These are phyloP conservation scores for Yponomeuta plumbellus DNA, from an alignment of 2,888 invertebrate species.

Conservation along the genomic window DNA sequence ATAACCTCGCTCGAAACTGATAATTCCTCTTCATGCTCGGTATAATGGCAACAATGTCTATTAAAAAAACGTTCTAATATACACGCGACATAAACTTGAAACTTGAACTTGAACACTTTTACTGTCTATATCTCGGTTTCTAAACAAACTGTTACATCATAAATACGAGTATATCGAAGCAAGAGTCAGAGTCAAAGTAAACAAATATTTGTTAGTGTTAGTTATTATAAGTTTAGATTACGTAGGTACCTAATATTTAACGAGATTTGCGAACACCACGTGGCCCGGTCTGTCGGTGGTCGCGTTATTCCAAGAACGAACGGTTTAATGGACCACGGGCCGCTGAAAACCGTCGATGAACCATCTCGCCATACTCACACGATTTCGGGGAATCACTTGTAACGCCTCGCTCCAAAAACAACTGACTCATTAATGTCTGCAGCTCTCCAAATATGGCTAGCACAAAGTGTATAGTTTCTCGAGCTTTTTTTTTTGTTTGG, in stretches of 20 bases:
- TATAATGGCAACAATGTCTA: conserved; percentile 7
- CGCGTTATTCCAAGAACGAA: conserved; percentile 52
- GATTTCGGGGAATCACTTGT: conserved; percentile 23
- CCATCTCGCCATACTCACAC: conserved; percentile 41
- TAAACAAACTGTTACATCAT: background rate
- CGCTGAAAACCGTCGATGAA: conserved; percentile 64
- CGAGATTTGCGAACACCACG: conserved; percentile 48
- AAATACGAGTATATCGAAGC: background rate
- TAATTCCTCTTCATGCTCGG: conserved; percentile 6
- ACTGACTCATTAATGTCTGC: conserved; percentile 21
- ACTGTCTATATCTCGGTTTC: background rate
- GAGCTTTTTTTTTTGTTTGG: background rate
- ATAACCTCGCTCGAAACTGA: conserved; percentile 13
- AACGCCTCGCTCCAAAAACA: conserved; percentile 8
- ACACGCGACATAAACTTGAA: background rate
- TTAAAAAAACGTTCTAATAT: background rate
- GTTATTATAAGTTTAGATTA: background rate
- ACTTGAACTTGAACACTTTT: background rate
- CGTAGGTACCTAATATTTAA: conserved; percentile 33
- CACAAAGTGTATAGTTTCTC: background rate
- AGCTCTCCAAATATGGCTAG: conserved; percentile 24
- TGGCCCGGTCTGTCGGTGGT: conserved; percentile 46
- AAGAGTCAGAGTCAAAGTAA: background rate
- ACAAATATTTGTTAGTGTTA: background rate
- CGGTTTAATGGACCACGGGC: conserved; percentile 64